These are phyloP conservation scores for Apus apus DNA, from an alignment of 2,113 vertebrate genomes.

Conservation along the genomic window DNA sequence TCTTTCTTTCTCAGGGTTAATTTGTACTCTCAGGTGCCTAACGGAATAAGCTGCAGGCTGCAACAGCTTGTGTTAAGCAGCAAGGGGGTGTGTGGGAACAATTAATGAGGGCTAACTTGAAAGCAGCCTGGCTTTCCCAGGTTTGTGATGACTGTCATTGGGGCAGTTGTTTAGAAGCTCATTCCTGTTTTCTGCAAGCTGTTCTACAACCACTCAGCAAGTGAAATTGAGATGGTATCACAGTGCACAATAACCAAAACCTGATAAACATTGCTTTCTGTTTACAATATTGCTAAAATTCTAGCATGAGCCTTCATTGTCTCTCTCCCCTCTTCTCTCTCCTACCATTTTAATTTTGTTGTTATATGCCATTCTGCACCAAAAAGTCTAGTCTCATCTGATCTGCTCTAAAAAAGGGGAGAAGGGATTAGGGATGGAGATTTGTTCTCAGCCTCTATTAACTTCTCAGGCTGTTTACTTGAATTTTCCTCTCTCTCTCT, in stretches of 20 bases:
- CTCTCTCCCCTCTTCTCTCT: background rate
- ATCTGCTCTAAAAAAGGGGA: background rate
- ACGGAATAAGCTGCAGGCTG: background rate
- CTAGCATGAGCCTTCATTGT: background rate
- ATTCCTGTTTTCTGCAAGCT: background rate
- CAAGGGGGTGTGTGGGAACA: background rate
- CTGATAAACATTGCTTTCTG: background rate
- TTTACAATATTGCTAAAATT: background rate
- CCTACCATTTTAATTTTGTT: background rate
- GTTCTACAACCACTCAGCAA: background rate
- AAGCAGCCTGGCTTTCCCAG: background rate
- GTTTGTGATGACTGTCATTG: background rate
- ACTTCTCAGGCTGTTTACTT: constrained; percentile 33
- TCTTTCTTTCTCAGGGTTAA: background rate
- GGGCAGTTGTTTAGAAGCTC: background rate
- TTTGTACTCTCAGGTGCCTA: background rate
- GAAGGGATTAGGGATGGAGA: constrained; percentile 30
- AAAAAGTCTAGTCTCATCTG: constrained; percentile 5
- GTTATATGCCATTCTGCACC: background rate
- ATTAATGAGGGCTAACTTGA: background rate
- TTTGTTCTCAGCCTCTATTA: constrained; percentile 43
- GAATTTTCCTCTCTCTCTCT: background rate
- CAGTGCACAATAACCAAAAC: background rate
- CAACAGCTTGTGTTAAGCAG: background rate
- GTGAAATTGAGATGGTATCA: background rate